Base-by-base conservation (phyloP, 2,888 invertebrate genomes). In the Cheilosia urbana region DNA sequence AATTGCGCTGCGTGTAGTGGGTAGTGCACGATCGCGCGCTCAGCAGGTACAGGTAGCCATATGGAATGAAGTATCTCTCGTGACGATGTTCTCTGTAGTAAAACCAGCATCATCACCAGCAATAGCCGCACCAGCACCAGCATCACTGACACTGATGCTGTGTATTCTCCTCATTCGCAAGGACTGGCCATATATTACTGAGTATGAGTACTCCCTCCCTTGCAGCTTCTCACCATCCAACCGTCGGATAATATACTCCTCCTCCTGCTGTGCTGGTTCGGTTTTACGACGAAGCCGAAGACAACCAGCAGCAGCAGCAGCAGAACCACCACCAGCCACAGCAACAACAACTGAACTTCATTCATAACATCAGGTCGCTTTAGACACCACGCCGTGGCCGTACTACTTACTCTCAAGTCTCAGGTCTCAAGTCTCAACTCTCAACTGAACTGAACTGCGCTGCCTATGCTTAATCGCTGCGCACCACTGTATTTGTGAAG, bases 301-400 rank as follows among this genome's bases (percentile, higher is more conserved):
- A 58, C 55, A 58, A 80, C 47, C 77, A 66, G 68, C 60, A 73
- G 27, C 37, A 69, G n/a, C n/a, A n/a, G 60, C 55, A 19, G 4
- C 68, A 82, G 49, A 78, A 69, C 21, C 63, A 81, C 62, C 57
- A 66, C 27, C 45, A 53, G 9, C 45, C 62, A 72, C 71, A 87
- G 63, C 51, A 77, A 66, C 71, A 80, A 82, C 75, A 87, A 63
- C 60, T 82, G 68, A 79, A 87, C 87, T 88, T 87, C 88, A 88
- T 88, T 88, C 88, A 88, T 88, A 88, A 88, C 77, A 77, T 87
- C 82, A 78, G 73, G 82, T 82, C 72, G 68, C 47, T 72, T 47
- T 51, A 73, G 49, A 57, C 63, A 53, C 63, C 68, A 57, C 42
- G 68, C 63, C 81, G 77, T 82, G 75, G 68, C 63, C 81, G 77